Evolutionary conservation across 2,888 invertebrate genomes (phyloP), one percentile per base, ranked within the genome.

Genomic region (Drosophila tripunctata): DNA sequence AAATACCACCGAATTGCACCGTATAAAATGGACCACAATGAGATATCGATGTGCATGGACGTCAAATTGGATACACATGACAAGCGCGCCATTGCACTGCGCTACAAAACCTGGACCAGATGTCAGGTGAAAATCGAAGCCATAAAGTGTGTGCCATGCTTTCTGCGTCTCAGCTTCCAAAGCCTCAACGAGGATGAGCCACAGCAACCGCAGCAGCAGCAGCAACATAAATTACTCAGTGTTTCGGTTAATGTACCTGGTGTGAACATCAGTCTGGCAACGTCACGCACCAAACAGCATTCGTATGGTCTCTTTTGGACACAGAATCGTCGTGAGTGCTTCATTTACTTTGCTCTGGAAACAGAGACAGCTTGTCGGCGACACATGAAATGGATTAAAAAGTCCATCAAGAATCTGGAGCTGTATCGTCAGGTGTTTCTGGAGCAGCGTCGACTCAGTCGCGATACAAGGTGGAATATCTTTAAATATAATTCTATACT

Each of bases 291-390:
- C 3, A 91, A 91, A 61, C 80, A 87, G 36, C 75, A 89, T 58
- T 90, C 91, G 1, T 91, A 91, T 66, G 91, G 91, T 0, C 67
- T 91, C 3, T 92, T 91, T 68, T 91, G 92, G 92, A 90, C 90
- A 21, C 90, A 92, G 60, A 90, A 91, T 80, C 90, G 92, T 2
- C 91, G 91, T 12, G 85, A 90, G 55, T 91, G 91, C 64, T 90
- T 88, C 17, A 89, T 91, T 6, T 91, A 91, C 56, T 90, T 91
- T 75, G 89, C 91, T 2, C 77, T 91, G 6, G 92, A 91, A 38
- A 89, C 91, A 0, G 89, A 90, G 61, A 63, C 76, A 2, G 83
- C 87, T 7, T 91, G 89, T 62, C 89, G 91, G 2, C 86, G 85
- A 0, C 92, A 92, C 62, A 91, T 91, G 90, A 90, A 90, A 71